Evolutionary conservation across 1,140 invertebrate species (phyloP).

Genomic region (Cydia fagiglandana): DNA sequence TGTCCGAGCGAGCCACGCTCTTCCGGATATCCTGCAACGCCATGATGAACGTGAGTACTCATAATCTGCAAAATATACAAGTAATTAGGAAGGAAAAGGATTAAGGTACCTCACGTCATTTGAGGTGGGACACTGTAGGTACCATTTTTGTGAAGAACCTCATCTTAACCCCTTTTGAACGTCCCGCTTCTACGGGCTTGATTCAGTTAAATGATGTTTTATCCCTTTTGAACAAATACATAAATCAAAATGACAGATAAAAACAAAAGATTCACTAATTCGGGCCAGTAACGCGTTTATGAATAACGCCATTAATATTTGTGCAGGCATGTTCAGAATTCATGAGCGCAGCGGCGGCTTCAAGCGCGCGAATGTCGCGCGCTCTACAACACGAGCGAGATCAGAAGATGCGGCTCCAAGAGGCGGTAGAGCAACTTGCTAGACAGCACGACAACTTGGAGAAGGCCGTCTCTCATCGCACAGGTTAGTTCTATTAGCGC

Average conservation of each 20-base stretch:
- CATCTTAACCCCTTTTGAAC: too few species aligned
- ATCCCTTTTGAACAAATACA: too few species aligned
- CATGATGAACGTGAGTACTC: constrained; percentile 91
- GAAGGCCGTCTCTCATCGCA: constrained; percentile 70
- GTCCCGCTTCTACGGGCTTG: too few species aligned
- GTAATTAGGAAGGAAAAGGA: too few species aligned
- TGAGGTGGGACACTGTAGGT: too few species aligned
- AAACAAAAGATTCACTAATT: too few species aligned
- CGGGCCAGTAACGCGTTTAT: too few species aligned
- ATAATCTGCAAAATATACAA: too few species aligned
- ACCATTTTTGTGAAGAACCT: too few species aligned
- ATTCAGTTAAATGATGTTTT: too few species aligned
- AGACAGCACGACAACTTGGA: constrained; percentile 95
- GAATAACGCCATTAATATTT: background rate
- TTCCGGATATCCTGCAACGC: constrained; percentile 96
- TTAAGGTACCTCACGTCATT: too few species aligned
- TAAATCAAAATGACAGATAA: too few species aligned
- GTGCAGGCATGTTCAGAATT: constrained; percentile 93
- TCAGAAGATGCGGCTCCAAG: constrained; percentile 95
- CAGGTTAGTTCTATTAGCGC: constrained; percentile 56
- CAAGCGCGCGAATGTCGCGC: constrained; percentile 94
- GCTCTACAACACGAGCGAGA: constrained; percentile 96
- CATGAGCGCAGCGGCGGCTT: constrained; percentile 90
- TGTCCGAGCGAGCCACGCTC: constrained; percentile 93
- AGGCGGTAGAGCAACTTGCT: constrained; percentile 98